Percentiles rank a stretch among this genome's conserved stretches.
phyloP scores from a whole-genome alignment of 2,888 invertebrate genomes.

The Ormyrus rosae region DNA sequence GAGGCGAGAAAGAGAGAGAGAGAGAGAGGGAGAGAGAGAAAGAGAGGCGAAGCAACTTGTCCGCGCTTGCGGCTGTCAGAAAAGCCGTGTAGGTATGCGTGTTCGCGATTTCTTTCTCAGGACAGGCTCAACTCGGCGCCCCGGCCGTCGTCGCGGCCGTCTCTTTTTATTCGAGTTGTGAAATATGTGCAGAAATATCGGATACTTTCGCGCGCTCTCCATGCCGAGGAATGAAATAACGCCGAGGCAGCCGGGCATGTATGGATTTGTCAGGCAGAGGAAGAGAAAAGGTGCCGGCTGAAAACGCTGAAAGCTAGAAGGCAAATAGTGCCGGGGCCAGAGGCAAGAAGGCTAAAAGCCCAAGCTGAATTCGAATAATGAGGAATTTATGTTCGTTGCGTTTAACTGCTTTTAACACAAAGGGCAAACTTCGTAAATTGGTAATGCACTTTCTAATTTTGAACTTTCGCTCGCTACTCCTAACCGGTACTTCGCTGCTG shows the following conservation, averaged over 20 bases:
- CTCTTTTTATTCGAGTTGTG: constrained; percentile 16
- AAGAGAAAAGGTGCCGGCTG: background rate
- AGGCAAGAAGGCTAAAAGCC: background rate
- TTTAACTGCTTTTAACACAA: constrained; percentile 6
- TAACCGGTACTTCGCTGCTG: no score
- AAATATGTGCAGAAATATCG: constrained; percentile 34
- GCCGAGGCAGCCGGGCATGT: background rate
- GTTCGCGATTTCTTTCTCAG: constrained; percentile 13
- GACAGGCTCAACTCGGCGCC: background rate
- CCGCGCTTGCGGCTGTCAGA: background rate
- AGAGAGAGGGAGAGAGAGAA: no score
- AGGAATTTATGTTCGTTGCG: constrained; percentile 27
- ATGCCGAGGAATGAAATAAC: constrained; percentile 18
- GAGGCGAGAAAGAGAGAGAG: background rate
- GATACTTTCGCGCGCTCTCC: background rate
- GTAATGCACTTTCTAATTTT: constrained; percentile 18
- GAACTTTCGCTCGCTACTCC: background rate
- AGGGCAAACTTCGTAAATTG: constrained; percentile 25
- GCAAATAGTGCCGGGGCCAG: background rate
- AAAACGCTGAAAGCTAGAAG: background rate
- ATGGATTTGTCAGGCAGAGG: background rate
- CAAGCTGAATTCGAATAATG: constrained; percentile 24
- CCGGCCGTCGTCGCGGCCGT: background rate
- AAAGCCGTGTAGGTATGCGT: background rate
- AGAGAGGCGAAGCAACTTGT: constrained; percentile 1